Conservation (phyloP, 2,888 invertebrate genomes). For the Anarsia innoxiella region DNA sequence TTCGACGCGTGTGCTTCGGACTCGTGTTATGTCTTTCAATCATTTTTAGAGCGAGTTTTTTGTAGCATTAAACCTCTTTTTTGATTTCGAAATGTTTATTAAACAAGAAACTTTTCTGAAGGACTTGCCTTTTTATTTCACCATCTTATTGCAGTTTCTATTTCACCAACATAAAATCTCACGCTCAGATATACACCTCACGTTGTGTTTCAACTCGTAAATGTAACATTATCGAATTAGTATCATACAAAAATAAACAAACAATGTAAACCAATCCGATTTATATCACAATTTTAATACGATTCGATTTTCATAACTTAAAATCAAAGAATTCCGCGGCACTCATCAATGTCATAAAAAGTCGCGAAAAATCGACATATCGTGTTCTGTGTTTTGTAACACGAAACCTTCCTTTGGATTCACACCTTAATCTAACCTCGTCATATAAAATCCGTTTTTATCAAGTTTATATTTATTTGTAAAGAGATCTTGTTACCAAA, state of each 20-base stretch:
- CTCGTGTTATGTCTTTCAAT: constrained; percentile 58
- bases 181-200: too few species aligned
- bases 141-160: too few species aligned
- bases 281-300: too few species aligned
- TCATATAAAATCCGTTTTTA: constrained; percentile 44
- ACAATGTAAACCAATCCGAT: too few species aligned
- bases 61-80: background rate
- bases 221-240: too few species aligned
- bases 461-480: constrained; percentile 47
- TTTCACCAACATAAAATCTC: too few species aligned
- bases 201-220: too few species aligned
- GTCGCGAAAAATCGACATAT: constrained; percentile 53
- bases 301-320: too few species aligned
- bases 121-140: background rate
- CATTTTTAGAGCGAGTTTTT: constrained; percentile 15
- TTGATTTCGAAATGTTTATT: background rate
- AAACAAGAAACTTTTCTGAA: background rate
- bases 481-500: constrained; percentile 46
- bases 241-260: too few species aligned
- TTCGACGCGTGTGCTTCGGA: constrained; percentile 70
- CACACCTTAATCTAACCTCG: constrained; percentile 34
- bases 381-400: constrained; percentile 65
- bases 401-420: constrained; percentile 49
- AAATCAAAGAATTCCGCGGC: background rate
- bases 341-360: constrained; percentile 27